phyloP scores from a whole-genome alignment of 2,113 vertebrate species.

The Alouatta palliata region DNA sequence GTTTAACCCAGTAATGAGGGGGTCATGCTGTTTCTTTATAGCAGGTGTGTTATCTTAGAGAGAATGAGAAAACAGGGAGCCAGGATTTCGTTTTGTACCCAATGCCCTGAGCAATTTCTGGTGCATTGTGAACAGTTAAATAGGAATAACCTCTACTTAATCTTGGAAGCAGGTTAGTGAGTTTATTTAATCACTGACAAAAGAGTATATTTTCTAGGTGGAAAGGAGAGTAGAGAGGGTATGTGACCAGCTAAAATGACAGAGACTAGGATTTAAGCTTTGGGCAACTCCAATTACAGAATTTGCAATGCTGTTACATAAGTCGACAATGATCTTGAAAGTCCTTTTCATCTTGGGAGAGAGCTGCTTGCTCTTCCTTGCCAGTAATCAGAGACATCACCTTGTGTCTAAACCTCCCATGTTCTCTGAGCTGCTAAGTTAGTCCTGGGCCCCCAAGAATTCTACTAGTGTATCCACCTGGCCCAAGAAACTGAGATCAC shows the following conservation, averaged over 20 bases:
- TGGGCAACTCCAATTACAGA: too few species aligned
- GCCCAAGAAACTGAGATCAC: background rate
- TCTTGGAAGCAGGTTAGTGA: background rate
- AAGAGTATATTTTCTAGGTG: constrained; percentile 4
- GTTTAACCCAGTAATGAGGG: background rate
- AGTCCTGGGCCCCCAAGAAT: background rate
- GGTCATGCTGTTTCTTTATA: background rate
- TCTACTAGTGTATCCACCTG: background rate
- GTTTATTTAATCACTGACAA: constrained; percentile 47
- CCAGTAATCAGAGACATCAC: background rate
- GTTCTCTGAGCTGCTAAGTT: background rate
- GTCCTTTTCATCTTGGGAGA: background rate
- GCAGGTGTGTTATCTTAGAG: background rate
- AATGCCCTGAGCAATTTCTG: background rate
- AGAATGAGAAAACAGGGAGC: background rate
- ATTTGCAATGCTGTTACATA: background rate
- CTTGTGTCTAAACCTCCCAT: background rate
- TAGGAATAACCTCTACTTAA: constrained; percentile 43
- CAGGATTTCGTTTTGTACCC: background rate
- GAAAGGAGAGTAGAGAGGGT: background rate
- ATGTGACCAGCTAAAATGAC: background rate
- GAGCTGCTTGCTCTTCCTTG: background rate
- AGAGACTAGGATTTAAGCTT: background rate
- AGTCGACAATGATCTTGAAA: background rate
- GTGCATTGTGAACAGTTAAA: constrained; percentile 10